A percentile compares a stretch with the other conserved stretches of the same genome.
Evolutionary conservation across 2,888 invertebrate species (phyloP).

Genomic region (Laothoe populi): DNA sequence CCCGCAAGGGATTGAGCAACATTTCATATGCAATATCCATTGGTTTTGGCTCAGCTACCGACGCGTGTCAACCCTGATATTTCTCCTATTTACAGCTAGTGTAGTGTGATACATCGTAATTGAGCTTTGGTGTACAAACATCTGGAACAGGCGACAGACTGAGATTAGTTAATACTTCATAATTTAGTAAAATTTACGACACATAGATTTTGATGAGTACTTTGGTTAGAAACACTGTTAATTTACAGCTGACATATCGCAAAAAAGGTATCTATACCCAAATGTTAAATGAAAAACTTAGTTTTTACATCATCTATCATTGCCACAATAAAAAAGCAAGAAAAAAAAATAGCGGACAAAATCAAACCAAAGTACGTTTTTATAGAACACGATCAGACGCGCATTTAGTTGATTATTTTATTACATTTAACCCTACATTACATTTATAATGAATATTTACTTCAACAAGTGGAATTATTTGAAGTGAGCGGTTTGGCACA

Average conservation of each 20-base stretch:
- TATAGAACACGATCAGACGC: neutral
- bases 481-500: neutral
- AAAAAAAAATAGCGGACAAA: neutral
- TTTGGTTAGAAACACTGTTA: slow-evolving; percentile 17
- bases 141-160: slow-evolving; percentile 25
- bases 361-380: slow-evolving; percentile 18
- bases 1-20: neutral
- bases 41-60: slow-evolving; percentile 24
- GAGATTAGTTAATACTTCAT: slow-evolving; percentile 36
- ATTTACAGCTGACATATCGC: neutral
- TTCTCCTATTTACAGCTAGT: slow-evolving; percentile 30
- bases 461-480: neutral
- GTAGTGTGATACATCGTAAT: slow-evolving; percentile 46
- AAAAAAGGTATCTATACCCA: neutral
- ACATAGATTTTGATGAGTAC: slow-evolving; percentile 17
- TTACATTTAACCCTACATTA: slow-evolving; percentile 17
- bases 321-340: slow-evolving; percentile 6
- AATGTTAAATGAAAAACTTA: neutral
- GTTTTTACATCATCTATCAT: neutral
- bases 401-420: neutral
- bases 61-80: slow-evolving; percentile 31
- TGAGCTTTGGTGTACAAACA: slow-evolving; percentile 68
- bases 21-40: neutral
- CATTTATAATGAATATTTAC: slow-evolving; percentile 7
- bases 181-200: slow-evolving; percentile 31